A percentile compares a stretch with the other conserved stretches of the same genome.
phyloP scores from a whole-genome alignment of 2,797 vertebrate species.

The Rhabdomys pumilio region DNA sequence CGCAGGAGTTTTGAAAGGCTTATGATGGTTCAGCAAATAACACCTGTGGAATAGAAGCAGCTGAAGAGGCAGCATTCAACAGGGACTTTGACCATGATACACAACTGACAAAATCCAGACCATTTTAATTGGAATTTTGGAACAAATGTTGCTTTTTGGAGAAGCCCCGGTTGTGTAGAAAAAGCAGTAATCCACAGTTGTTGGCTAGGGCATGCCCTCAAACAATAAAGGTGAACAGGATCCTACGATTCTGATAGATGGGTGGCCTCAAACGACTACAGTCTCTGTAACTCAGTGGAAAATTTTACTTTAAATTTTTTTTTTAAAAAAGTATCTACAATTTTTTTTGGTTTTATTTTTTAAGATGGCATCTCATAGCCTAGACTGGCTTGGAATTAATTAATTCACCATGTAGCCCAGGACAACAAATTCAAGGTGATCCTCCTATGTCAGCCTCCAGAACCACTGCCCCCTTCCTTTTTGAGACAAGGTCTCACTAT shows the following conservation, averaged over 20 bases:
- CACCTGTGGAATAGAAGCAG: not conserved
- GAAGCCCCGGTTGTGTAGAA: not conserved
- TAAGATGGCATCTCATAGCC: not conserved
- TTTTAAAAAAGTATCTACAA: not conserved
- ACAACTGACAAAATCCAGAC: not conserved
- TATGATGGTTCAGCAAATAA: not conserved
- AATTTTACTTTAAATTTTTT: not conserved
- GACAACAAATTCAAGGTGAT: not conserved
- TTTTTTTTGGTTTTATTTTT: not conserved
- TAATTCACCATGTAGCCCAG: not conserved
- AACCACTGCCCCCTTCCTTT: not conserved
- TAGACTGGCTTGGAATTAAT: not conserved
- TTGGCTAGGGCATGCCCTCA: not conserved
- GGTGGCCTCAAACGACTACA: not conserved
- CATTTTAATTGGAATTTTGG: not conserved
- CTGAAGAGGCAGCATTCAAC: not conserved
- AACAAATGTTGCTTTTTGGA: constrained; percentile 1
- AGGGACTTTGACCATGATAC: not conserved
- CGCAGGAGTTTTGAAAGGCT: not conserved
- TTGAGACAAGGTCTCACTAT: not conserved
- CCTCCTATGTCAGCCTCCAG: not conserved
- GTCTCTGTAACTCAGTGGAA: not conserved
- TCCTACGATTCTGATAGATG: not conserved
- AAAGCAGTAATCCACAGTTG: not conserved
- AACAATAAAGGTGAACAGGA: not conserved